Evolutionary conservation across 92 coral and sea anemone genomes (phyloP).

Genomic region (Galaxea fascicularis): DNA sequence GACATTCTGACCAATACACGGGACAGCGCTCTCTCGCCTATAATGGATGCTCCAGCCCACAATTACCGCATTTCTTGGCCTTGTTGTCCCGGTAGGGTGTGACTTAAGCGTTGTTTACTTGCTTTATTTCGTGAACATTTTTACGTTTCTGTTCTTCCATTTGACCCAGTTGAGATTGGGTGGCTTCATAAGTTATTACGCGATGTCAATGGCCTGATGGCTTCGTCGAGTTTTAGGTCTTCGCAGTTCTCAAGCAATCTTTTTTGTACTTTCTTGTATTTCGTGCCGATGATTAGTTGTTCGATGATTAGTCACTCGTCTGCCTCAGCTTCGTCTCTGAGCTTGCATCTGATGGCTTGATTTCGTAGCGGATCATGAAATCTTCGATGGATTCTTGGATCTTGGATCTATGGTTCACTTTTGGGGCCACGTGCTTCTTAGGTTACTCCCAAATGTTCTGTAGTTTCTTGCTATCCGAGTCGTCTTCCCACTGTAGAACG

Average conservation of each 20-base stretch:
- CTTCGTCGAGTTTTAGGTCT: too few species aligned
- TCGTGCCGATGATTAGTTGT: conserved; percentile 44
- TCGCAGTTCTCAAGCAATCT: too few species aligned
- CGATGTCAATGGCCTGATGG: conserved; percentile 5
- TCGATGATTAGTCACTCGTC: conserved; percentile 52
- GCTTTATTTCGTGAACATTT: too few species aligned
- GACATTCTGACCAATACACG: too few species aligned
- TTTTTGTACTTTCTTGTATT: conserved; percentile 47
- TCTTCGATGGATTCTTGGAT: conserved; percentile 48
- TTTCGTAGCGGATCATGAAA: conserved; percentile 53
- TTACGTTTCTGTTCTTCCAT: too few species aligned
- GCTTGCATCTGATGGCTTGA: conserved; percentile 47
- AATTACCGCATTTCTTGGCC: too few species aligned
- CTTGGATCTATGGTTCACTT: conserved; percentile 41
- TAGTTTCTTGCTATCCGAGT: conserved; percentile 10
- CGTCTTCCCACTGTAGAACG: conserved; percentile 26
- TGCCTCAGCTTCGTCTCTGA: conserved; percentile 38
- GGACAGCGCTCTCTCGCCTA: too few species aligned
- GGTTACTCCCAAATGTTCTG: conserved; percentile 34
- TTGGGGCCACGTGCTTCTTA: conserved; percentile 62
- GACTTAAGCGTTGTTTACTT: too few species aligned
- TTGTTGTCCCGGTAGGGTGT: too few species aligned
- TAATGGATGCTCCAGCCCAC: too few species aligned
- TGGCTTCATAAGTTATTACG: not conserved
- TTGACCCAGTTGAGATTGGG: not conserved